Conservation (phyloP, 2,113 vertebrate genomes). For the Mystacornis crossleyi region DNA sequence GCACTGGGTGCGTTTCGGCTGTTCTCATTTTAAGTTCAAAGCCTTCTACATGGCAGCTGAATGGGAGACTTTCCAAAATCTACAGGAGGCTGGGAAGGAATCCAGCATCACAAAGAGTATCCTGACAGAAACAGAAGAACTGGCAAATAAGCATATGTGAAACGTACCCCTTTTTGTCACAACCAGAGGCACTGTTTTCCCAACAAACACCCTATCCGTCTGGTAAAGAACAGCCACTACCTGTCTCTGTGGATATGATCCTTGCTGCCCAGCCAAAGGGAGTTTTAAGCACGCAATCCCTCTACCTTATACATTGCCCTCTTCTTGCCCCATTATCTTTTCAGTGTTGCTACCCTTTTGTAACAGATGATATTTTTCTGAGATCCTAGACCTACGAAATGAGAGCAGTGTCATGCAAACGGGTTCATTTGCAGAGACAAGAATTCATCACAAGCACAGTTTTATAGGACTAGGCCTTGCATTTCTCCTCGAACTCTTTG, state of each 20-base stretch:
- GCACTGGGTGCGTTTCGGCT: background rate
- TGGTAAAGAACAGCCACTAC: background rate
- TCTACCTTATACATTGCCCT: background rate
- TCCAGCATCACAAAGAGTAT: constrained; percentile 45
- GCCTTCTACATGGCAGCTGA: constrained; percentile 51
- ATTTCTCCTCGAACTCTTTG: background rate
- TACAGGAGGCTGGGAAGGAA: constrained; percentile 58
- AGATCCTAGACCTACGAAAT: background rate
- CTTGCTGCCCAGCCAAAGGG: background rate
- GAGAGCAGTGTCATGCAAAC: background rate
- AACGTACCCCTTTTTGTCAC: constrained; percentile 9
- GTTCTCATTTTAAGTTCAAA: constrained; percentile 50
- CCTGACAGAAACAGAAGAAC: constrained; percentile 34
- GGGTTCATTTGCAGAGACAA: background rate
- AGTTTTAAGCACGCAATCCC: background rate
- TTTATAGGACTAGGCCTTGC: background rate
- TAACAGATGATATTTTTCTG: background rate
- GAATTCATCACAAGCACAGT: fast-evolving
- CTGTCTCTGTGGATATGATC: background rate
- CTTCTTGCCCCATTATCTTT: background rate
- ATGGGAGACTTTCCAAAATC: constrained; percentile 56
- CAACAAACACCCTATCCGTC: constrained; percentile 20
- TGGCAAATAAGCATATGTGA: constrained; percentile 37
- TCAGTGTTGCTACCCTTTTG: background rate
- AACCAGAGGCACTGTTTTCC: constrained; percentile 39